A percentile compares a stretch with the other conserved stretches of the same genome.
phyloP scores from a whole-genome alignment of 1,140 invertebrate species.

The Monochamus saltuarius region DNA sequence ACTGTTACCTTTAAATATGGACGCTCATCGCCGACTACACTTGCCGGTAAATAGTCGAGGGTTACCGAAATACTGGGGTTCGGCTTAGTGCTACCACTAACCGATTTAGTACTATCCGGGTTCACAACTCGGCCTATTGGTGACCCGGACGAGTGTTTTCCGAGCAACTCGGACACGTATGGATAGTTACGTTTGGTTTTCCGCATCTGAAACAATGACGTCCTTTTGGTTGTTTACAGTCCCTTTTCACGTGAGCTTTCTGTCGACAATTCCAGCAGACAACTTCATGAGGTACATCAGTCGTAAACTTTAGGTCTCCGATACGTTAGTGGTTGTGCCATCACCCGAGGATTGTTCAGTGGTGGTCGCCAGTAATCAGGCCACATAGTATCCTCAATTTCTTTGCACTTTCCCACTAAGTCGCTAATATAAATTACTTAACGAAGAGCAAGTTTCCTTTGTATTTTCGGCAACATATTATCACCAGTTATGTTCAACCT shows the following conservation, averaged over 20 bases:
- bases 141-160: background rate
- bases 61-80: too few species aligned
- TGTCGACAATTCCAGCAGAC: constrained; percentile 8
- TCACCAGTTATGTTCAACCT: background rate
- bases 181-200: background rate
- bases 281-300: background rate
- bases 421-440: constrained; percentile 6
- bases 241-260: background rate
- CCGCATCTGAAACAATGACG: constrained; percentile 3
- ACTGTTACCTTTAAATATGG: constrained; percentile 4
- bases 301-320: background rate
- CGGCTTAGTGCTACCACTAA: too few species aligned
- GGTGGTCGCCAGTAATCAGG: background rate
- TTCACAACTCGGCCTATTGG: background rate
- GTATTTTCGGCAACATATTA: constrained; percentile 8
- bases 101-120: too few species aligned
- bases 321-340: background rate
- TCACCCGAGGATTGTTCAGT: background rate
- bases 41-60: too few species aligned
- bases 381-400: constrained; percentile 2
- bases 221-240: background rate
- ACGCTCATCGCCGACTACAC: background rate
- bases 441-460: background rate
- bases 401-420: constrained; percentile 5
- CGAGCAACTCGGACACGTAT: background rate